Evolutionary conservation across 2,113 vertebrate species (phyloP).

Genomic region (Peromyscus californicus): DNA sequence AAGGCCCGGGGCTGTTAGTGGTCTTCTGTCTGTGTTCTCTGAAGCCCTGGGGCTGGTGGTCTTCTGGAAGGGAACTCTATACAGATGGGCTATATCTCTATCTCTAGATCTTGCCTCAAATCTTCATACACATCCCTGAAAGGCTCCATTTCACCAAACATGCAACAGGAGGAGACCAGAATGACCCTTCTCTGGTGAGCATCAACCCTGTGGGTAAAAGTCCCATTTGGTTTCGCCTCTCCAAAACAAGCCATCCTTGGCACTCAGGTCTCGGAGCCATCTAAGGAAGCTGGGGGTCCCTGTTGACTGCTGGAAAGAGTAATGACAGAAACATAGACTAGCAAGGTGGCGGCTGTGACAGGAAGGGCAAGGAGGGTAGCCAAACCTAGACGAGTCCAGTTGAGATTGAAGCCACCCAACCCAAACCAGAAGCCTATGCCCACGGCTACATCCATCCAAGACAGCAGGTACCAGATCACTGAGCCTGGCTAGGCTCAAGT

Average conservation of each 20-base stretch:
- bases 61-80: background rate
- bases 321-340: background rate
- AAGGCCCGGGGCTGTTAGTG: background rate
- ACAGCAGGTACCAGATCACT: background rate
- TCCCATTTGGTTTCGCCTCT: background rate
- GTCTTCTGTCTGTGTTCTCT: background rate
- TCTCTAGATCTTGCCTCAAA: background rate
- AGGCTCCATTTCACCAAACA: background rate
- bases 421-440: background rate
- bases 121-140: background rate
- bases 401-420: background rate
- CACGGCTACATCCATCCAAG: background rate
- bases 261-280: no score
- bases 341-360: background rate
- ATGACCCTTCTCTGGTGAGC: background rate
- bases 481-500: background rate
- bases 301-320: background rate
- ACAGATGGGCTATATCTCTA: background rate
- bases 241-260: background rate
- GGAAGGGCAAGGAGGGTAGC: fast-evolving
- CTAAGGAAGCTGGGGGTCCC: background rate
- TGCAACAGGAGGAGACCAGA: background rate
- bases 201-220: background rate
- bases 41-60: background rate
- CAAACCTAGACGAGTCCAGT: background rate